Evolutionary conservation across 2,797 vertebrate genomes (phyloP), one percentile per base, ranked within the genome.

Genomic region (Myripristis jacobus): DNA sequence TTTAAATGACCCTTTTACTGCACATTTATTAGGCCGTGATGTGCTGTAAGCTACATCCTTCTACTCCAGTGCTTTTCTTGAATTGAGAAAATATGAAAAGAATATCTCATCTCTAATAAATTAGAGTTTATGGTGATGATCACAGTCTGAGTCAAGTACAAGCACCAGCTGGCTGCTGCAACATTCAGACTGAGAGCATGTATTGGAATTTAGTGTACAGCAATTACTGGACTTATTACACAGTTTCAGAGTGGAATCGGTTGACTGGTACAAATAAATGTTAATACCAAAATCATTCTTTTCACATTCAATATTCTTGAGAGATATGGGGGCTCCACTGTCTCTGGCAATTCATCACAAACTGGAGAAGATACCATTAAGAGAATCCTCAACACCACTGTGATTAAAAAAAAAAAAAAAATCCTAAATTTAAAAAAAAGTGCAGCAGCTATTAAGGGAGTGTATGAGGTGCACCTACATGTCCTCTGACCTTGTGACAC

Each of bases 401-500:
- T 51, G 3, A 22, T 21, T 13, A 51, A 1, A 8, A 51, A 51
- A 24, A 24, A 6, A 29, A 3, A 24, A 24, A 24, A 13, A 21
- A 8, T 41, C 38, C 11, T 13, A 22, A 51, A 22, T 24, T 54
- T 41, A 50, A 25, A 9, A 60, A 0, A 71, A 38, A 73, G 12
- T 2, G 4, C 12, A 70, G 44, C 46, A 34, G 62, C 25, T 60
- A 36, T 59, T 12, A 2, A 15, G 21, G 15, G 34, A 27, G 22
- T n/a, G 3, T n/a, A n/a, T 18, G 54, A 16, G 2, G 22, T 46
- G 57, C 67, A 89, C 78, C 80, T 78, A 69, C 27, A 73, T 11
- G 5, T 76, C 73, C 43, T 68, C 66, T 84, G 81, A 85, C 83
- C 86, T 77, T 79, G 78, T 87, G 85, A 90, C 82, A 79, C 62